A percentile compares a stretch with the other conserved stretches of the same genome.
Evolutionary conservation across 1,140 invertebrate genomes (phyloP).

Genomic region (Papilio dardanus): DNA sequence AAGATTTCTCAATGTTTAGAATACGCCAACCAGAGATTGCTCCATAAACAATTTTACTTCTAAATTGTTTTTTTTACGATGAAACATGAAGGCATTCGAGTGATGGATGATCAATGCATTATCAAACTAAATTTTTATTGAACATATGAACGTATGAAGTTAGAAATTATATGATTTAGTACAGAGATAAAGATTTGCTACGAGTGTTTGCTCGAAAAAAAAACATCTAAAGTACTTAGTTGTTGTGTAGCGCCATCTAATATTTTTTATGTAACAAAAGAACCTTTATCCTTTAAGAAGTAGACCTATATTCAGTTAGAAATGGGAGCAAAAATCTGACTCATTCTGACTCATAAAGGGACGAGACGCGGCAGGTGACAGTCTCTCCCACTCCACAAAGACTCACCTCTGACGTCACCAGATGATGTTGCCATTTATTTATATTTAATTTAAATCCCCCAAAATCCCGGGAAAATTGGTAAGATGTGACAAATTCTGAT

Average conservation of each 20-base stretch:
- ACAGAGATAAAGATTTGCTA: no score
- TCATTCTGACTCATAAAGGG: neutral
- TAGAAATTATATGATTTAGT: no score
- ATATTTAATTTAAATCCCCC: neutral
- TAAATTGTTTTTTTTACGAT: neutral
- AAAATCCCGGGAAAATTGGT: neutral
- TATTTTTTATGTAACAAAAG: neutral
- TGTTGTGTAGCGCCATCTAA: neutral
- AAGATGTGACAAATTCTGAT: neutral
- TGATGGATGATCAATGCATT: neutral
- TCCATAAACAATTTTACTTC: neutral
- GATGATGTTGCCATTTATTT: neutral
- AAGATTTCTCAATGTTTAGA: neutral
- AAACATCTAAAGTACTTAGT: no score
- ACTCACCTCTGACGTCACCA: neutral
- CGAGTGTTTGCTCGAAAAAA: neutral
- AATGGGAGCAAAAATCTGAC: neutral
- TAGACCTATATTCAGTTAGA: neutral
- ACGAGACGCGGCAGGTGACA: neutral
- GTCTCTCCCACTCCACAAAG: neutral
- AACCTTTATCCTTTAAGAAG: neutral
- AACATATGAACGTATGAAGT: neutral
- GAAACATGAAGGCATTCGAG: conserved; percentile 8
- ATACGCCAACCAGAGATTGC: neutral
- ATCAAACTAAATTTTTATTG: neutral